Percentiles rank a stretch among this genome's conserved stretches.
Conservation (phyloP, 2,888 invertebrate genomes). For the Drosophila longiperda region DNA sequence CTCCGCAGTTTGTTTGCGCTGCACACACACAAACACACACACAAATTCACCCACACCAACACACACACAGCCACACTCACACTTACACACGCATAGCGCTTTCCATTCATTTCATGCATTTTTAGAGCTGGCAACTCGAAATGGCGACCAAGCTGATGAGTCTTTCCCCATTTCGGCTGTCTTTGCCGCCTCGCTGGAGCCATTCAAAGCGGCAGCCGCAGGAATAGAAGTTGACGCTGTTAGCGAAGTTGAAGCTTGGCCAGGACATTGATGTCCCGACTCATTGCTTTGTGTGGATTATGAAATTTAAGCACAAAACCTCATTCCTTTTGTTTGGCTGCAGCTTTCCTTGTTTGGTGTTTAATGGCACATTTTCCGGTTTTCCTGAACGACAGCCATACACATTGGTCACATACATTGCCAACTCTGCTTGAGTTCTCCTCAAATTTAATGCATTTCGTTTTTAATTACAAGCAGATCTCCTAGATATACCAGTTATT, state of each 20-base stretch:
- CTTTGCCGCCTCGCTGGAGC: constrained; percentile 74
- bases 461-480: constrained; percentile 53
- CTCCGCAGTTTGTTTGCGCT: constrained; percentile 61
- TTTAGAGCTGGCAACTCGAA: constrained; percentile 56
- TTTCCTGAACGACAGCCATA: constrained; percentile 35
- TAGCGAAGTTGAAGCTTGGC: constrained; percentile 7
- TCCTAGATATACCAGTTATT: neutral
- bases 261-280: constrained; percentile 55
- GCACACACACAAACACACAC: constrained; percentile 45
- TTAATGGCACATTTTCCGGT: constrained; percentile 76
- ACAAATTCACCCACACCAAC: constrained; percentile 17
- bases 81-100: constrained; percentile 25
- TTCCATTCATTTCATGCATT: constrained; percentile 70
- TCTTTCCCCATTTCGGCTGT: constrained; percentile 24
- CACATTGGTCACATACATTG: constrained; percentile 27
- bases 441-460: constrained; percentile 67
- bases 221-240: constrained; percentile 27
- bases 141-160: constrained; percentile 63
- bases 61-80: constrained; percentile 13
- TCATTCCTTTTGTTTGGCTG: constrained; percentile 47
- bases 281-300: constrained; percentile 78
- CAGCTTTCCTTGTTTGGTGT: constrained; percentile 52
- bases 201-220: constrained; percentile 59
- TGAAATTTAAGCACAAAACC: constrained; percentile 77
- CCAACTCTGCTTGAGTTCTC: constrained; percentile 38